phyloP scores from a whole-genome alignment of 1,140 invertebrate genomes.

The Papilio glaucus region DNA sequence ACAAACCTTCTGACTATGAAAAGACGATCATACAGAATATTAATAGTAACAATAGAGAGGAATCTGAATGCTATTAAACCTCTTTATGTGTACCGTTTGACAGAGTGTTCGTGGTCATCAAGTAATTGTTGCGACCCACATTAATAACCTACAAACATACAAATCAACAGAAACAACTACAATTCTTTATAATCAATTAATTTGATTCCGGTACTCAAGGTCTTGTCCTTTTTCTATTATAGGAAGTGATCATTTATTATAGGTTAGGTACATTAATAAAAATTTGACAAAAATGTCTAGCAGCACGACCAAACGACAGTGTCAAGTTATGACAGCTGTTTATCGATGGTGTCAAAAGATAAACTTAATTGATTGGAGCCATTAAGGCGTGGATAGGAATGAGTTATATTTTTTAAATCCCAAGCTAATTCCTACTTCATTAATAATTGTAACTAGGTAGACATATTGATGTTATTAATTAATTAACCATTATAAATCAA shows the following conservation, averaged over 20 bases:
- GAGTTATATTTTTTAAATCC: constrained; percentile 24
- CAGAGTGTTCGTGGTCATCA: too few species aligned
- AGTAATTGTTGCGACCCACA: too few species aligned
- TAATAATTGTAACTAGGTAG: constrained; percentile 7
- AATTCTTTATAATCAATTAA: background rate
- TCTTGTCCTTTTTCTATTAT: background rate
- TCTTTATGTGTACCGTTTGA: too few species aligned
- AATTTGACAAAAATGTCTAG: background rate
- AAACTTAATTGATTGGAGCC: constrained; percentile 40
- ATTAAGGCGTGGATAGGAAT: constrained; percentile 18
- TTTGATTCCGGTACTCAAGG: background rate
- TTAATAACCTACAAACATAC: background rate
- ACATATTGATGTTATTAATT: constrained; percentile 14
- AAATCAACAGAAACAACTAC: too few species aligned
- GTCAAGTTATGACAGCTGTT: constrained; percentile 33
- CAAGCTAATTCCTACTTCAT: background rate
- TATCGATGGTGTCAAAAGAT: constrained; percentile 37
- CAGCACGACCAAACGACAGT: constrained; percentile 1
- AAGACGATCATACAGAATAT: too few species aligned
- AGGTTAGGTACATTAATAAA: background rate
- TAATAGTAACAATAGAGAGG: too few species aligned
- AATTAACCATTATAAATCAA: constrained; percentile 7
- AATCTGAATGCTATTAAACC: too few species aligned
- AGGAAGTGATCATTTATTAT: background rate
- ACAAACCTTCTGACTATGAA: too few species aligned